Base-by-base conservation (phyloP, 1,140 invertebrate species). In the Bombus confusus region DNA sequence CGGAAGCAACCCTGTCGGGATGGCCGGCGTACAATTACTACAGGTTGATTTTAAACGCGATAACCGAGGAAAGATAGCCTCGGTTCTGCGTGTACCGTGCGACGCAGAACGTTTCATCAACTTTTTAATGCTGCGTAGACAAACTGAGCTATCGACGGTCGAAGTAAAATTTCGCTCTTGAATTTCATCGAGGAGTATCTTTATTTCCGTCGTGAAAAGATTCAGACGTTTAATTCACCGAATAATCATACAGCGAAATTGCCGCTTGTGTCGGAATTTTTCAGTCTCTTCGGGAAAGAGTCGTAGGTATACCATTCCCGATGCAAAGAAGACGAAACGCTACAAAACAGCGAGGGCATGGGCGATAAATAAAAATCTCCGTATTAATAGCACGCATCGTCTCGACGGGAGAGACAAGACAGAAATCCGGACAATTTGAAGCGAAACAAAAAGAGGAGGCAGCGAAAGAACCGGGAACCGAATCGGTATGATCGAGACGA, bases 21-120 rank as follows among this genome's bases (percentile, higher is more conserved):
- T 80, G 41, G 41, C 73, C 73, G 78, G 75, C 74, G 78, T 66
- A 79, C 64, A 77, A 91, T 91, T 91, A 91, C 86, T 59, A 28
- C 62, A 15, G 34, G 52, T 43, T 39, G 37, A 18, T 39, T 10
- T 64, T 31, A 9, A 18, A 34, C 34, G 34, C 1, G 74, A 76
- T 34, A 39, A n/a, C 25, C 43, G 22, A 13, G 10, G 15, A 28
- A 8, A 31, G 13, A 66, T 66, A 6, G n/a, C n/a, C 25, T 62
- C 28, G 47, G 1, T 62, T n/a, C 59, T 1, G 28, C 28, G 59
- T n/a, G 28, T 12, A 62, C n/a, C 28, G 2, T 8, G 1, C 47
- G 47, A 62, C 12, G 12, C 25, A n/a, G 10, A 62, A n/a, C 28
- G 59, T 28, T 62, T 62, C n/a, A 62, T 62, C 18, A 22, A 52